Evolutionary conservation across 2,888 invertebrate species (phyloP).

Genomic region (Chalcis sispes): DNA sequence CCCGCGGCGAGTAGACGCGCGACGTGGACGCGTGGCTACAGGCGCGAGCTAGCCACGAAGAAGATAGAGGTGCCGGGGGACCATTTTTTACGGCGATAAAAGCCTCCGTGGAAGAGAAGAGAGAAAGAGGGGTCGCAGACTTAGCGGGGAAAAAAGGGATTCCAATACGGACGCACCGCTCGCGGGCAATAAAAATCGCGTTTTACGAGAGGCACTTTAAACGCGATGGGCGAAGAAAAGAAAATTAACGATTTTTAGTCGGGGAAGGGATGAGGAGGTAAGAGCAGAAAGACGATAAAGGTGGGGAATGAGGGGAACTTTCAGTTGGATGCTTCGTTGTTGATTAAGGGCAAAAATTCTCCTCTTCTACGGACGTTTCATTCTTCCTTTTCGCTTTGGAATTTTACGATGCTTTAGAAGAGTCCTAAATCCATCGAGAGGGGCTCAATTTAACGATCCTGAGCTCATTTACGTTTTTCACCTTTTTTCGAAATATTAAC

Average conservation of each 20-base stretch:
- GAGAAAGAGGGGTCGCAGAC: not conserved
- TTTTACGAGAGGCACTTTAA: conserved; percentile 54
- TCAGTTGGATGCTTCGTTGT: conserved; percentile 31
- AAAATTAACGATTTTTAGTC: conserved; percentile 56
- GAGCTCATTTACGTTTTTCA: conserved; percentile 44
- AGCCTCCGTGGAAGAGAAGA: not conserved
- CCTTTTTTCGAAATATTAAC: conserved; percentile 29
- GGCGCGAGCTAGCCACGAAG: conserved; percentile 16
- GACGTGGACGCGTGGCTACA: conserved; percentile 36
- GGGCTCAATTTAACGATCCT: conserved; percentile 49
- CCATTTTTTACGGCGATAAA: conserved; percentile 53
- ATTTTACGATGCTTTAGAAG: conserved; percentile 45
- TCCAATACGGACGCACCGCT: not conserved
- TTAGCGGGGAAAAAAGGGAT: conserved; percentile 25
- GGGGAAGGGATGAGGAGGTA: not conserved
- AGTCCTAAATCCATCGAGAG: conserved; percentile 46
- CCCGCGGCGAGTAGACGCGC: conserved; percentile 31
- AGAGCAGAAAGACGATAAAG: not conserved
- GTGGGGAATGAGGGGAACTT: not conserved
- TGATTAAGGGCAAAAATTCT: conserved; percentile 53
- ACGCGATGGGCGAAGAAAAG: conserved; percentile 50
- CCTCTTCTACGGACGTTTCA: not conserved
- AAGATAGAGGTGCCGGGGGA: conserved; percentile 34
- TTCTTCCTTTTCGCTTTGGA: not conserved
- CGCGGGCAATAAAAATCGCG: conserved; percentile 62